Evolutionary conservation across 2,888 invertebrate genomes (phyloP), one percentile per base, ranked within the genome.

Genomic region (Gari tellinella): DNA sequence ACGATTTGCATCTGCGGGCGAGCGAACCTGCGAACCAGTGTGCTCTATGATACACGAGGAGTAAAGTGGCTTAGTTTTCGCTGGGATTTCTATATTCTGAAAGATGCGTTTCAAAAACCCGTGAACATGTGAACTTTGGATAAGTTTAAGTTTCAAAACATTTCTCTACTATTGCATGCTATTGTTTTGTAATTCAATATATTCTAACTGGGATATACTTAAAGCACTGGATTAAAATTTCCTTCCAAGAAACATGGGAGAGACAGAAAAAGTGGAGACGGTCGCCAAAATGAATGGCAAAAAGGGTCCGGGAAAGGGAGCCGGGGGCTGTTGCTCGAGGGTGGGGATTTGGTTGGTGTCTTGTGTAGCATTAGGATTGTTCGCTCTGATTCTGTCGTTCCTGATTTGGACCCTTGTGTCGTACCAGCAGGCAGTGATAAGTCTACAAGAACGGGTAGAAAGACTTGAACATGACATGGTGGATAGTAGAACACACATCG

Each of bases 371-470:
- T 60, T 78, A 31, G 48, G 55, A 17, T 25, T 78, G 26, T 23
- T 78, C 19, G 70, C 70, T 5, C 17, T 70, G 23, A 60, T 78
- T 25, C 46, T 72, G 45, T 48, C 70, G 19, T 53, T 70, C 19
- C 64, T 69, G 21, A 37, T 78, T 8, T 78, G 70, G 73, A 74
- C 78, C 31, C 48, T 74, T 7, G 73, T 74, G 41, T 56, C 66
- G 15, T 70, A 74, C 43, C 73, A 78, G 45, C 64, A 55, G 46
- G 73, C 78, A 5, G 49, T 78, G 48, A 41, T 55, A 43, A 48
- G 56, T 49, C 56, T 78, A 21, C 70, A 78, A 25, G 41, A 57
- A 10, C 57, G 78, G 46, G 55, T 78, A 53, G 60, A 67, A 21
- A 58, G 19, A 31, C 62, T 78, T 55, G 73, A 78, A 65, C 23